phyloP scores from a whole-genome alignment of 2,888 invertebrate genomes.

The Drosophila glabriapex region DNA sequence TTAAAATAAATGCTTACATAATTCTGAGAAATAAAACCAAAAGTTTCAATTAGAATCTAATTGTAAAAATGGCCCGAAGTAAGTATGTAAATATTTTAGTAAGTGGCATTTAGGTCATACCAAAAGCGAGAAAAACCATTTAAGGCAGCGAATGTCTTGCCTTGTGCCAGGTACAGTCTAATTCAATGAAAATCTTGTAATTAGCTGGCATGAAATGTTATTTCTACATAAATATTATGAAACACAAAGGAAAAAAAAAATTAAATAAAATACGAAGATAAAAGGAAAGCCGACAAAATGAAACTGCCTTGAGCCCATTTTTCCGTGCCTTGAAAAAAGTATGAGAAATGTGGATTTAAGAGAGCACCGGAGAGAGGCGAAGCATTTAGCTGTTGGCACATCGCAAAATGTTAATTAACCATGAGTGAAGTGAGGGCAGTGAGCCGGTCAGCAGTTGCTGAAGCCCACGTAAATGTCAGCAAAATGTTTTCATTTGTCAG shows the following conservation, averaged over 20 bases:
- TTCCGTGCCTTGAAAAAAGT: slow-evolving; percentile 14
- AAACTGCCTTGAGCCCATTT: slow-evolving; percentile 38
- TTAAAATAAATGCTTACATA: not conserved
- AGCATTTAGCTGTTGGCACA: slow-evolving; percentile 49
- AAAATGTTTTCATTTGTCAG: slow-evolving; percentile 78
- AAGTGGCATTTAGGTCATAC: slow-evolving; percentile 17
- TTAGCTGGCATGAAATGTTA: slow-evolving; percentile 46
- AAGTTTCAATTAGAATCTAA: slow-evolving; percentile 14
- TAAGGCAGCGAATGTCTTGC: slow-evolving; percentile 7
- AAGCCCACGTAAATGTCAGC: slow-evolving; percentile 67
- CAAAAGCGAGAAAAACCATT: not conserved
- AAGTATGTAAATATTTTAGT: slow-evolving; percentile 7
- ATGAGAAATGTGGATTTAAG: slow-evolving; percentile 49
- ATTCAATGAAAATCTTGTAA: slow-evolving; percentile 33
- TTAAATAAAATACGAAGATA: slow-evolving; percentile 22
- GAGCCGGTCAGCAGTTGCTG: slow-evolving; percentile 39
- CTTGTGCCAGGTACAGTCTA: slow-evolving; percentile 1
- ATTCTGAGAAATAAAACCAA: not conserved
- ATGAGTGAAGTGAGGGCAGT: slow-evolving; percentile 59
- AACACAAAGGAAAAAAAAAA: slow-evolving; percentile 25
- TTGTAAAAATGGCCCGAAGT: slow-evolving; percentile 2
- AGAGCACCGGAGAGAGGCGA: not conserved
- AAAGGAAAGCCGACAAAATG: slow-evolving; percentile 45
- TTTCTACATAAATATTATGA: slow-evolving; percentile 48
- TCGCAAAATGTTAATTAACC: slow-evolving; percentile 73